Conservation (phyloP, 2,797 vertebrate genomes). For the Octomys mimax region DNA sequence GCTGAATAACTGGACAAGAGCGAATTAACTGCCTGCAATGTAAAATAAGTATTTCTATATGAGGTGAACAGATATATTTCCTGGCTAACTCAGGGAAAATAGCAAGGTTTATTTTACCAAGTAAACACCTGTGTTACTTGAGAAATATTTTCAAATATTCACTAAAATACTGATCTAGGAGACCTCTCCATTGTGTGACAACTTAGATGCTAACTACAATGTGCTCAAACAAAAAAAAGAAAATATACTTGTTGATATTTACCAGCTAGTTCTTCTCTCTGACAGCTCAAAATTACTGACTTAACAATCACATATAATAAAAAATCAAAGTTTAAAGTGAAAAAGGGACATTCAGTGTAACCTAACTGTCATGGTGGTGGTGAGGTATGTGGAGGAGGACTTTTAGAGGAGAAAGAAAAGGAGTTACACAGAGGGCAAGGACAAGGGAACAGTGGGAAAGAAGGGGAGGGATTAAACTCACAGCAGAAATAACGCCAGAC, state of each 20-base stretch:
- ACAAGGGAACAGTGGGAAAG: neutral
- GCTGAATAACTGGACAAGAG: neutral
- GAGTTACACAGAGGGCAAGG: neutral
- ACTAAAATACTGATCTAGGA: neutral
- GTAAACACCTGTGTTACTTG: neutral
- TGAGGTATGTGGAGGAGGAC: neutral
- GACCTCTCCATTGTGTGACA: neutral
- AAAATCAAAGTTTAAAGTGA: neutral
- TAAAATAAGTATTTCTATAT: neutral
- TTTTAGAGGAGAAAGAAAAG: neutral
- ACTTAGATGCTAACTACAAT: neutral
- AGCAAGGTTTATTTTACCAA: constrained; percentile 7
- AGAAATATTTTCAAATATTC: neutral
- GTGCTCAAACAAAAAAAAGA: neutral
- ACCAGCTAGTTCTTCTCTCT: neutral
- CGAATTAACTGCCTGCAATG: neutral
- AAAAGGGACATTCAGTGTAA: neutral
- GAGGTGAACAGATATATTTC: neutral
- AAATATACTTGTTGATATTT: neutral
- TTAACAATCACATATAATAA: neutral
- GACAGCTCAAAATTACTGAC: neutral
- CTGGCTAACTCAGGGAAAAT: neutral
- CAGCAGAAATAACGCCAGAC: neutral
- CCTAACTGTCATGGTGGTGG: neutral
- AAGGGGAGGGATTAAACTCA: neutral